Conservation (phyloP, 2,113 vertebrate species). For the Corythoichthys haematopterus region DNA sequence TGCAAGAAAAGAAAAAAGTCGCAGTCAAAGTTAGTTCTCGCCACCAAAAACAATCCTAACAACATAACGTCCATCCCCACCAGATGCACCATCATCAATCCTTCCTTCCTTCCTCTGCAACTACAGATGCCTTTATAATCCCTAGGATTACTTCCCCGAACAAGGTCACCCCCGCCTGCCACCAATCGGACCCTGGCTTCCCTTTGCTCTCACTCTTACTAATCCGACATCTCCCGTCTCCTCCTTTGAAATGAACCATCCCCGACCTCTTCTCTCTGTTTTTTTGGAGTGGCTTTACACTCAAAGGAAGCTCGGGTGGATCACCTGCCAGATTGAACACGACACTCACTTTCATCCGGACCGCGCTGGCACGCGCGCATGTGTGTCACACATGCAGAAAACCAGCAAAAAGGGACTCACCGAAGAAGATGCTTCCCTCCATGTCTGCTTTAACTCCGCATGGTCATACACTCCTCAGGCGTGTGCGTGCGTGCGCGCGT, state of each 20-base stretch:
- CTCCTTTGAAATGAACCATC: slow-evolving; percentile 31
- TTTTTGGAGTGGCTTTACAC: background rate
- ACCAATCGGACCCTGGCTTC: background rate
- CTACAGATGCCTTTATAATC: slow-evolving; percentile 56
- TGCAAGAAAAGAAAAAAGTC: background rate
- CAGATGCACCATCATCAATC: background rate
- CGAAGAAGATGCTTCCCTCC: slow-evolving; percentile 98
- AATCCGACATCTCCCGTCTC: slow-evolving; percentile 46
- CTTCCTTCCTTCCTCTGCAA: slow-evolving; percentile 15
- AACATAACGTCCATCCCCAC: background rate
- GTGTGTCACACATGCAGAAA: background rate
- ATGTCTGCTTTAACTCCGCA: slow-evolving; percentile 81
- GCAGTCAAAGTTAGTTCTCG: background rate
- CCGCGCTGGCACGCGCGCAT: background rate
- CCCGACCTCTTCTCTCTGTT: background rate
- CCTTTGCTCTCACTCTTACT: slow-evolving; percentile 36
- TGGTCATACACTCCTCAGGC: slow-evolving; percentile 73
- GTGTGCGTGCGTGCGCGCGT: slow-evolving; percentile 50
- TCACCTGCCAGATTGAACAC: slow-evolving; percentile 1
- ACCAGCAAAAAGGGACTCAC: slow-evolving; percentile 79
- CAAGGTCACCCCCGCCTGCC: slow-evolving; percentile 36
- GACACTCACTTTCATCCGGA: background rate
- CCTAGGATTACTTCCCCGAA: slow-evolving; percentile 43
- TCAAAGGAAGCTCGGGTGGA: background rate
- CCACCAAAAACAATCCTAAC: background rate